Percentiles rank a stretch among this genome's conserved stretches.
Evolutionary conservation across 1,140 invertebrate genomes (phyloP).

Genomic region (Bactericera cockerelli): DNA sequence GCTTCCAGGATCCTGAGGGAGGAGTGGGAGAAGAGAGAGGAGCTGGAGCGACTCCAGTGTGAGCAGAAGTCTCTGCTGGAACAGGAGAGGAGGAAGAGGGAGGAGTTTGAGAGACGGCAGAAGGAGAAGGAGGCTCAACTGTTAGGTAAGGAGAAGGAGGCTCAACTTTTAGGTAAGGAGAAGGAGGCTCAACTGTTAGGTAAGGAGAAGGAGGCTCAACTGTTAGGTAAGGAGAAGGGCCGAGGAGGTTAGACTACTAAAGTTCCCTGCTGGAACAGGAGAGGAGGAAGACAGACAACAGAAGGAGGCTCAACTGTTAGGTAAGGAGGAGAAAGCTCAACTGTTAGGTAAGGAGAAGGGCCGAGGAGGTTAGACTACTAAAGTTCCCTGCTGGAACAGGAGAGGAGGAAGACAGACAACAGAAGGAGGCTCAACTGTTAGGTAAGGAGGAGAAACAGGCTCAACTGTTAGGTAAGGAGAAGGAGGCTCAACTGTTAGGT

Average conservation of each 20-base stretch:
- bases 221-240: too few species aligned
- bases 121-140: conserved; percentile 53
- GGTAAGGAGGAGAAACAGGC: too few species aligned
- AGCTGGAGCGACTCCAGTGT: conserved; percentile 55
- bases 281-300: conserved; percentile 52
- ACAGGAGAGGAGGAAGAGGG: conserved; percentile 51
- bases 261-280: conserved; percentile 51
- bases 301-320: conserved; percentile 51
- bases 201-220: conserved; percentile 39
- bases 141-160: conserved; percentile 42
- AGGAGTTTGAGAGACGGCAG: conserved; percentile 52
- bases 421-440: too few species aligned
- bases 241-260: too few species aligned
- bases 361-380: too few species aligned
- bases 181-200: conserved; percentile 47
- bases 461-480: too few species aligned
- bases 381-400: conserved; percentile 47
- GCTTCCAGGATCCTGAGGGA: conserved; percentile 49
- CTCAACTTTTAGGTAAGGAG: conserved; percentile 42
- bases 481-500: too few species aligned
- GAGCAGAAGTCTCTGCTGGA: conserved; percentile 55
- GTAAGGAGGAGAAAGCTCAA: conserved; percentile 52
- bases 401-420: conserved; percentile 56
- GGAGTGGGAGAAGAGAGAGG: conserved; percentile 66
- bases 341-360: conserved; percentile 42